Conservation (phyloP, 1,140 invertebrate genomes). For the Brachionus calyciflorus region DNA sequence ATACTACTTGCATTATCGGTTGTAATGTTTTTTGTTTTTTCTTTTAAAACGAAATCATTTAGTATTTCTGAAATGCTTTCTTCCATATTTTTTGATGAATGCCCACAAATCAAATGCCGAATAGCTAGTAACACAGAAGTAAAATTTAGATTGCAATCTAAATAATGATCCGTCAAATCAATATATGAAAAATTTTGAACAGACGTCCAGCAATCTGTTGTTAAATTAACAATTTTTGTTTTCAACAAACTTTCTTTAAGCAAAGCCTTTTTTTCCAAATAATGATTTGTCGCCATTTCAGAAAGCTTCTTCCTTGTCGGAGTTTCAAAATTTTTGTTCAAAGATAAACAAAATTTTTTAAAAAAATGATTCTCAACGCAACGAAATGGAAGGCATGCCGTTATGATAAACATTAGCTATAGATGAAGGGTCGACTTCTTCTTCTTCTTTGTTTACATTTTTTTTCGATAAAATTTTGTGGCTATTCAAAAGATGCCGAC, state of each 20-base stretch:
- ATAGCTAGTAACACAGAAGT: background rate
- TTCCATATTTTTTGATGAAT: background rate
- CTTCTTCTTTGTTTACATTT: no score
- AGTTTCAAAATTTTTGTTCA: background rate
- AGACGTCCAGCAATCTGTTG: constrained; percentile 30
- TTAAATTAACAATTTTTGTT: background rate
- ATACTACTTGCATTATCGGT: constrained; percentile 1
- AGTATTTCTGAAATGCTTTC: background rate
- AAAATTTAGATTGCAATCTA: background rate
- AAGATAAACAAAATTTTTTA: background rate
- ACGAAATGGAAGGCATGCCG: no score
- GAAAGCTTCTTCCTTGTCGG: background rate
- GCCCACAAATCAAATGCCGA: background rate
- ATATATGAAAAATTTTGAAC: constrained; percentile 35
- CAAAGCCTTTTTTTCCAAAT: background rate
- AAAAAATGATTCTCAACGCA: constrained; percentile 1
- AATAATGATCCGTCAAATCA: constrained; percentile 4
- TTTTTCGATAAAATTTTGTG: no score
- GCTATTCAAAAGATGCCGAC: no score
- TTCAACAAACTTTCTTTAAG: background rate
- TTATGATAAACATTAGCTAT: no score
- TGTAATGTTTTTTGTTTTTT: background rate
- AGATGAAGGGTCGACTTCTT: no score
- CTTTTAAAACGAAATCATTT: background rate
- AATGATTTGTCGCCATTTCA: background rate